Base-by-base conservation (phyloP, 2,888 invertebrate species). In the Oxycera nigricornis region DNA sequence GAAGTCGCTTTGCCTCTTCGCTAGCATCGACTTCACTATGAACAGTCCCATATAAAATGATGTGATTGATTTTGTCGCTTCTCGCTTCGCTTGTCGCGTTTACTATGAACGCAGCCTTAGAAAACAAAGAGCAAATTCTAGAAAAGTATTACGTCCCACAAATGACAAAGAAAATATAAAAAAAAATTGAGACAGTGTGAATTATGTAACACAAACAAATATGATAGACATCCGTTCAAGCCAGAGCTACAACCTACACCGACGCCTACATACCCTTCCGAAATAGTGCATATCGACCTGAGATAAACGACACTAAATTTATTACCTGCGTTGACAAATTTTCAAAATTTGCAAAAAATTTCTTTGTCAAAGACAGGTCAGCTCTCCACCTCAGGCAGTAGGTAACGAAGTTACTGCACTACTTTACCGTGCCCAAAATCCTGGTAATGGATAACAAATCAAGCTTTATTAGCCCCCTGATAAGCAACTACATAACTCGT, bases 141-240 rank as follows among this genome's bases (percentile, higher is more conserved):
- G 50, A 50, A 17, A 50, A 50, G 50, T 50, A 14, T 50, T 50
- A 50, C 50, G 9, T 7, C 22, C 55, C 22, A 1, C 55, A 55
- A 6, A 55, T 55, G 55, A 22, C 55, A 24, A 55, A 11, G 55
- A 11, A 55, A 17, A 55, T 55, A 3, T 22, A 55, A 22, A 55
- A n/a, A 55, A 55, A n/a, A 6, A 9, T 22, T 55, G 7, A 11
- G 14, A 11, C 24, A 20, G 1, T 76, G 77, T 2, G 73, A 68
- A 22, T 24, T 2, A 17, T 55, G 55, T 14, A 55, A 55, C 24
- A 55, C 55, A 2, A 50, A 17, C 1, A 50, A 50, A n/a, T 50
- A 50, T 7, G 50, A 50, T 17, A 7, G 17, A 7, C 50, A 50
- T 50, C 50, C 50, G 6, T 0, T 11, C 20, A 55, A 24, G 24